These are phyloP conservation scores for Lineus longissimus DNA, from an alignment of 1,140 invertebrate species.

Conservation along the genomic window DNA sequence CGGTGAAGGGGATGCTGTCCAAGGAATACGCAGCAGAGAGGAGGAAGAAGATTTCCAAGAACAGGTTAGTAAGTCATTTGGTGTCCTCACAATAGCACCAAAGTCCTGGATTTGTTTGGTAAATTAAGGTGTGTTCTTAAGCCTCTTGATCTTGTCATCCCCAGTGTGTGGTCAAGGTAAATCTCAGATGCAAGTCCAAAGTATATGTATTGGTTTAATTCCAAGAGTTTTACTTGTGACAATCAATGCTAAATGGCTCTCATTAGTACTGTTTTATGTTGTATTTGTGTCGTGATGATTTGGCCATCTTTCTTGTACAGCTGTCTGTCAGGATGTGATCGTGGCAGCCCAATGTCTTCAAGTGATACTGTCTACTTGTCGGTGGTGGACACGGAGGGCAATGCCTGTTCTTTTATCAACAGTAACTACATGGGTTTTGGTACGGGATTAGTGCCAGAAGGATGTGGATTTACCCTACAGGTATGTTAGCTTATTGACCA, in stretches of 20 bases:
- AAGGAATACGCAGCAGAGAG: conserved; percentile 47
- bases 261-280: too few species aligned
- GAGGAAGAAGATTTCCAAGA: conserved; percentile 33
- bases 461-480: conserved; percentile 54
- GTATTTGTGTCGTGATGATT: too few species aligned
- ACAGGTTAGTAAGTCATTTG: conserved; percentile 20
- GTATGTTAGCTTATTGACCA: conserved; percentile 23
- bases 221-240: too few species aligned
- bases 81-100: too few species aligned
- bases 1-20: conserved; percentile 38
- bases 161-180: too few species aligned
- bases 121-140: background rate
- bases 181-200: too few species aligned
- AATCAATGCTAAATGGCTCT: too few species aligned
- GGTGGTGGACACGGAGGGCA: conserved; percentile 50
- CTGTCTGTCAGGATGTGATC: background rate
- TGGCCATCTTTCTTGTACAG: background rate
- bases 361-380: conserved; percentile 53
- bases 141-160: too few species aligned
- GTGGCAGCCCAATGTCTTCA: conserved; percentile 7
- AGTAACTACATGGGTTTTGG: conserved; percentile 53
- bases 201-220: too few species aligned
- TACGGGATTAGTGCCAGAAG: conserved; percentile 51
- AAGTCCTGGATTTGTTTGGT: too few species aligned
- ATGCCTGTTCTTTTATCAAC: conserved; percentile 54